phyloP scores from a whole-genome alignment of 2,797 vertebrate species.

The Cyclura pinguis region DNA sequence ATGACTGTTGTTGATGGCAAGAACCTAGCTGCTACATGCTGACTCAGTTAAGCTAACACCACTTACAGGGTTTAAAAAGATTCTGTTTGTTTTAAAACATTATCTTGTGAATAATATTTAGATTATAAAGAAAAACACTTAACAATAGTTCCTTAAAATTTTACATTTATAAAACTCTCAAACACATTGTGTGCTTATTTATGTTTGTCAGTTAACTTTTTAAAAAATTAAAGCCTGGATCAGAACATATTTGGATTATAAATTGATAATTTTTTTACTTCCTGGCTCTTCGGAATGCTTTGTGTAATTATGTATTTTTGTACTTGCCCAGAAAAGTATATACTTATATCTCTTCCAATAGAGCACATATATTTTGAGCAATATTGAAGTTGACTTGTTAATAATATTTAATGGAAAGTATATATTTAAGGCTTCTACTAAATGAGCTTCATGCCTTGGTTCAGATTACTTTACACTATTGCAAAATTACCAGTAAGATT shows the following conservation, averaged over 20 bases:
- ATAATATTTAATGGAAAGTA: constrained; percentile 2
- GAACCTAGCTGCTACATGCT: constrained; percentile 25
- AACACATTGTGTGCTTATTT: not conserved
- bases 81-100: constrained; percentile 36
- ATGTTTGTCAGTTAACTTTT: constrained; percentile 23
- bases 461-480: not conserved
- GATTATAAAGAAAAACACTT: constrained; percentile 38
- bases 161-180: constrained; percentile 41
- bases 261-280: not conserved
- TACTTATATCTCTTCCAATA: not conserved
- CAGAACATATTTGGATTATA: not conserved
- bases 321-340: not conserved
- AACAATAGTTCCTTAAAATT: constrained; percentile 1
- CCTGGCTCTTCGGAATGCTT: not conserved
- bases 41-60: constrained; percentile 51
- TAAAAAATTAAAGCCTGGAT: not conserved
- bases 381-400: not conserved
- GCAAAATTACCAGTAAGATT: not conserved
- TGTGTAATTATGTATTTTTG: constrained; percentile 1
- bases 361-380: constrained; percentile 5
- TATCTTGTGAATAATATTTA: constrained; percentile 28
- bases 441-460: not conserved
- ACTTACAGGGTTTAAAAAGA: constrained; percentile 46
- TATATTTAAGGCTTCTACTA: not conserved
- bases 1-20: not conserved